These are phyloP conservation scores for Hypotaenidia philippensis DNA, from an alignment of 2,797 vertebrate species.

Conservation along the genomic window DNA sequence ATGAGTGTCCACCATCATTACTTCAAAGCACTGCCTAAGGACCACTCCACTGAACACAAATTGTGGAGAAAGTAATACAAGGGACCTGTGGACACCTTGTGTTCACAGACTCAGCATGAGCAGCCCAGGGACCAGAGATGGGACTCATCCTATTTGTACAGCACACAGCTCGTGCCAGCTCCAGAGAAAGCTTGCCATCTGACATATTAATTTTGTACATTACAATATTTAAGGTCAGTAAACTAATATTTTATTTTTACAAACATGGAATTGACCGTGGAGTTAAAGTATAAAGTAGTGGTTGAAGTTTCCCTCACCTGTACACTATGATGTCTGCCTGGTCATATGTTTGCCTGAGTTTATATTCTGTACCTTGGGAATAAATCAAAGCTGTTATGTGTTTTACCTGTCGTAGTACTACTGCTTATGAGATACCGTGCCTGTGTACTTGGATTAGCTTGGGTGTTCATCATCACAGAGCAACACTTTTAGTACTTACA, in stretches of 20 bases:
- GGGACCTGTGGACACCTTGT: neutral
- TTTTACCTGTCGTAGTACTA: neutral
- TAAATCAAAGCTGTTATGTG: constrained; percentile 1
- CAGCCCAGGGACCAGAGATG: neutral
- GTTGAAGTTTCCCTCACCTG: neutral
- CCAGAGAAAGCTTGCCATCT: neutral
- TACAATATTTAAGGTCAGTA: neutral
- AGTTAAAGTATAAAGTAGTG: neutral
- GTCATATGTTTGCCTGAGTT: neutral
- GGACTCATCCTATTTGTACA: neutral
- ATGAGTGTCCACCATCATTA: neutral
- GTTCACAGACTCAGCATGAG: neutral
- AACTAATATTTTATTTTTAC: neutral
- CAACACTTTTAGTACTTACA: neutral
- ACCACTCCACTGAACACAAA: neutral
- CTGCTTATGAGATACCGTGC: neutral
- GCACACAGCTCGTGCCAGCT: neutral
- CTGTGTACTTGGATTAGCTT: neutral
- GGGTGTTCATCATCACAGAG: neutral
- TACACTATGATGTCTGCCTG: neutral
- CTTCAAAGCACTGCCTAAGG: neutral
- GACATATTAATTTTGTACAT: neutral
- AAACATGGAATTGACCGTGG: neutral
- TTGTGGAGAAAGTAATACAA: neutral
- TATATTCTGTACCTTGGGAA: neutral